Evolutionary conservation across 2,888 invertebrate genomes (phyloP).

Genomic region (Synergus japonicus): DNA sequence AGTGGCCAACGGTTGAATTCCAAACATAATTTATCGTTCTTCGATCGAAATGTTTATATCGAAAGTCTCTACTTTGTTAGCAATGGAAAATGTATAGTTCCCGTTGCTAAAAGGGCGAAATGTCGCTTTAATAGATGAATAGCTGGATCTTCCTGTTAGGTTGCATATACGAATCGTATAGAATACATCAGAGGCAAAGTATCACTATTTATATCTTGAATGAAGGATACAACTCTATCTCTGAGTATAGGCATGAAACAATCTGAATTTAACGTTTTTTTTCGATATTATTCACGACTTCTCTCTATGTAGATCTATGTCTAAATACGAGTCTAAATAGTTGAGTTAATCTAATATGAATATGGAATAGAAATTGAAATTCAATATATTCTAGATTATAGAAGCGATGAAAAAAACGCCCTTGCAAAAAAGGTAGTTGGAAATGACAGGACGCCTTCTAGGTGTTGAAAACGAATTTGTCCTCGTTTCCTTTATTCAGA

Average conservation of each 20-base stretch:
- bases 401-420: background rate
- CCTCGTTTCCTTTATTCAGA: constrained; percentile 18
- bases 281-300: background rate
- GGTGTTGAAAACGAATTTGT: constrained; percentile 21
- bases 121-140: constrained; percentile 19
- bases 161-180: background rate
- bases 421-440: background rate
- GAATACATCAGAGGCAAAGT: constrained; percentile 4
- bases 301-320: too few relatives aligned
- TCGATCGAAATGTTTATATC: constrained; percentile 18
- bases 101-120: background rate
- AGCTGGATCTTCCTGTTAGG: background rate
- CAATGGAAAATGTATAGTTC: constrained; percentile 10
- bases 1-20: constrained; percentile 1
- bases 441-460: background rate
- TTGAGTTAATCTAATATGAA: background rate
- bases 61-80: constrained; percentile 12
- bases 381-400: background rate
- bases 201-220: background rate
- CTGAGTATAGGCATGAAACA: background rate
- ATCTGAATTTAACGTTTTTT: background rate
- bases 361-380: background rate
- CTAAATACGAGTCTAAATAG: too few relatives aligned
- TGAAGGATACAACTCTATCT: background rate
- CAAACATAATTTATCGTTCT: background rate